A percentile compares a stretch with the other conserved stretches of the same genome.
These are phyloP conservation scores for Drosophila sordidapex DNA, from an alignment of 2,888 invertebrate genomes.

Conservation along the genomic window DNA sequence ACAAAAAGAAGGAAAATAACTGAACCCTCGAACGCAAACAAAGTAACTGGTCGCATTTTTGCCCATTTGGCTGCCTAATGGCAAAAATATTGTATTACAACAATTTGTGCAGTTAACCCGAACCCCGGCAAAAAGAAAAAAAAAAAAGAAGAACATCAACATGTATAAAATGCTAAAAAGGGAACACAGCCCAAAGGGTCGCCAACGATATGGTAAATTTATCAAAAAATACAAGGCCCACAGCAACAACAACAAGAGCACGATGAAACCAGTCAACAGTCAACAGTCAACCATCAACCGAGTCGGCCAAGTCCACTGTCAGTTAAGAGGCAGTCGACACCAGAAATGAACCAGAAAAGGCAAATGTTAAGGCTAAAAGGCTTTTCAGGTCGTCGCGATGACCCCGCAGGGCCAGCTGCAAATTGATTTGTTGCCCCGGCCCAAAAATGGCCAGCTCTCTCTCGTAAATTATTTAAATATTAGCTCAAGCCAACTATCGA, in stretches of 20 bases:
- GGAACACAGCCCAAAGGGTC: constrained; percentile 59
- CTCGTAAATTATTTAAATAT: constrained; percentile 48
- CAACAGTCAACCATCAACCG: constrained; percentile 8
- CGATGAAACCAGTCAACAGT: constrained; percentile 59
- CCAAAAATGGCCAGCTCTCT: constrained; percentile 11
- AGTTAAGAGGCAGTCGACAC: constrained; percentile 45
- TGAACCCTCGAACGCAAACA: constrained; percentile 46
- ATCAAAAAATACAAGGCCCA: constrained; percentile 65
- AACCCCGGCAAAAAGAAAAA: constrained; percentile 17
- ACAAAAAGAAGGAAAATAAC: constrained; percentile 4
- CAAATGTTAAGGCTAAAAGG: constrained; percentile 74
- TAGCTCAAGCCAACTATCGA: constrained; percentile 22
- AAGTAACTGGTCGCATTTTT: constrained; percentile 59
- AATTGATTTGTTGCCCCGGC: constrained; percentile 64
- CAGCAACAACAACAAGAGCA: constrained; percentile 22
- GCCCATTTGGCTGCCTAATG: constrained; percentile 72
- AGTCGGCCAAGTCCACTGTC: constrained; percentile 5
- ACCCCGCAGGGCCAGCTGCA: constrained; percentile 36
- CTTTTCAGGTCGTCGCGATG: constrained; percentile 65
- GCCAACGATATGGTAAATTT: constrained; percentile 80
- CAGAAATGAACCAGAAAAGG: constrained; percentile 57
- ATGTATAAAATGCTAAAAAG: constrained; percentile 39
- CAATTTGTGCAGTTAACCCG: constrained; percentile 61
- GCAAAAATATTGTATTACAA: constrained; percentile 80
- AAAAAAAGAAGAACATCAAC: constrained; percentile 16